Conservation (phyloP, 2,113 vertebrate species). For the Amphiprion ocellaris region DNA sequence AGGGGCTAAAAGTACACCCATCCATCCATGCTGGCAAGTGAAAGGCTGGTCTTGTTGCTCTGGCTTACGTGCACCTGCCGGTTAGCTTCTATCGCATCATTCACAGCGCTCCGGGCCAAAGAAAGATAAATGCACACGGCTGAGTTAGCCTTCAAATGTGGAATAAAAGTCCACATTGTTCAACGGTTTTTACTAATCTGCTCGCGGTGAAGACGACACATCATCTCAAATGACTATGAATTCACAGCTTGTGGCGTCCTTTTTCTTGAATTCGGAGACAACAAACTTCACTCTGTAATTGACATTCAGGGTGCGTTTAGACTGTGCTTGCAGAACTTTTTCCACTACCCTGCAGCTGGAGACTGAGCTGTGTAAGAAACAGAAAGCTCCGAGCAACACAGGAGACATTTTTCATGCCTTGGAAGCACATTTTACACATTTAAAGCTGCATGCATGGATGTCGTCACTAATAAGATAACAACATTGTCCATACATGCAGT, state of each 20-base stretch:
- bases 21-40: conserved; percentile 61
- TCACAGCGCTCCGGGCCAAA: conserved; percentile 26
- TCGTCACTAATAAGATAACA: too few species aligned
- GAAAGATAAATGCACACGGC: neutral
- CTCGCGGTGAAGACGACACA: neutral
- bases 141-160: neutral
- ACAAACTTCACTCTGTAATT: conserved; percentile 45
- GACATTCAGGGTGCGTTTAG: conserved; percentile 58
- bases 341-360: conserved; percentile 35
- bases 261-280: neutral
- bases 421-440: neutral
- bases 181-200: neutral
- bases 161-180: conserved; percentile 3
- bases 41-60: conserved; percentile 69
- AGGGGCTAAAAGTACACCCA: conserved; percentile 59
- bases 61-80: conserved; percentile 71
- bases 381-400: conserved; percentile 5
- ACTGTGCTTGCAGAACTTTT: conserved; percentile 22
- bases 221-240: neutral
- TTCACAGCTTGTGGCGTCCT: neutral
- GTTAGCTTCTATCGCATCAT: conserved; percentile 48
- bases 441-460: neutral
- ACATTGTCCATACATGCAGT: too few species aligned
- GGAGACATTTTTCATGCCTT: neutral
- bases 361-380: neutral